Base-by-base conservation (phyloP, 2,888 invertebrate genomes). In the Ornithoptera priamus region DNA sequence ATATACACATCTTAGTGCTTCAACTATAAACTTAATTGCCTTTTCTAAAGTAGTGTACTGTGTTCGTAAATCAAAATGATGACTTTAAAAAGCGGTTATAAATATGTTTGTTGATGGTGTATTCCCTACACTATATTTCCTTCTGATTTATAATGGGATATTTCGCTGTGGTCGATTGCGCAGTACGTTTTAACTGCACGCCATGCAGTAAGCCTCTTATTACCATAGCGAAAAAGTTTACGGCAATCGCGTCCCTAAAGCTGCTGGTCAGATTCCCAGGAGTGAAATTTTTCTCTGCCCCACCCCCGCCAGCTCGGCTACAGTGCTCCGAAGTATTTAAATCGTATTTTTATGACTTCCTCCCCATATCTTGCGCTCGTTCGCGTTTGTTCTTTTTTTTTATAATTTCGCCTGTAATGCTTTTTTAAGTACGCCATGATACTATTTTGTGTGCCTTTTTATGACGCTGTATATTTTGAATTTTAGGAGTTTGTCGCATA, bases 81-180 rank as follows among this genome's bases (percentile, higher is more conserved):
- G n/a, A 17, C 60, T n/a, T 15, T 61, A 62, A 61, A 24, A 24
- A 12, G 15, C 24, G 46, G 22, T 53, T 68, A 59, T 58, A 64
- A 70, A 67, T 56, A 50, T 46, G 1, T 12, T 22, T 17, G 50
- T 24, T 50, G 50, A 56, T 36, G 15, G 50, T 18, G 20, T 30
- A 60, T 56, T 30, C 30, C n/a, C 64, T 15, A 20, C 18, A 56
- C 63, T 42, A 59, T 68, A 68, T 67, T 64, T 63, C n/a, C 20
- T n/a, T 30, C 50, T 61, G 62, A 70, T 72, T 72, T 70, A 70
- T 68, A 57, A 18, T 15, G 53, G 60, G 56, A 59, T 68, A 65
- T 68, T 57, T 63, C 24, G 60, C 56, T 57, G n/a, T 15, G 46
- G 62, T 30, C 50, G 62, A 63, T 62, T 59, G 63, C 30, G 68